Base-by-base conservation (phyloP, 2,113 vertebrate genomes). In the Apaloderma vittatum region DNA sequence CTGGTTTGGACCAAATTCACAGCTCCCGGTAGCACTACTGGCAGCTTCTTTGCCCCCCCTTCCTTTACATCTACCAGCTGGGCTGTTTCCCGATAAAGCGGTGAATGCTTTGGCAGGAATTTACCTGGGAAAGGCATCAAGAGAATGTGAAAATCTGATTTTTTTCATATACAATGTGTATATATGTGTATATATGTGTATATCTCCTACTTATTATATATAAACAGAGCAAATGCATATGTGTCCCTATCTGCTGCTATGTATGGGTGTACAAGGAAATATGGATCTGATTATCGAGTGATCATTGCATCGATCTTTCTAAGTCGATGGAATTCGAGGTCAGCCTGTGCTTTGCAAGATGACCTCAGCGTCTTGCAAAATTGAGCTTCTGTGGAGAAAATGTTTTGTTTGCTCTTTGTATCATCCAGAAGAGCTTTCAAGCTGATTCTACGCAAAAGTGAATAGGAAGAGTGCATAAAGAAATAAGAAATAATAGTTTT, bases 301-400 rank as follows among this genome's bases (percentile, higher is more conserved):
- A 55, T 80, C 27, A 19, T 73, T 90, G 57, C 86, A 70, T 48
- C 72, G 61, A 0, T 84, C 45, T 74, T 57, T 55, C 61, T 87
- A 57, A 91, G 32, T 87, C 73, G 55, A 59, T 91, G 76, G 89
- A 91, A 87, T 74, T 74, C 8, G 2, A 75, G 83, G 83, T 95
- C 94, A 91, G 37, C 48, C 52, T 81, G 57, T 63, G 76, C 88
- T 92, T 84, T 67, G 59, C 45, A 77, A 54, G 65, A 46, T 83
- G 78, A 86, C 88, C 82, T 94, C 75, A 86, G 55, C 37, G 29
- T 88, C 90, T 88, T 94, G 65, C 68, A 93, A 92, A 96, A 92
- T 61, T 71, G 68, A 86, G 61, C 49, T 90, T 93, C 77, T 54
- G 54, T 34, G 51, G 95, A 92, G 45, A 88, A 93, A 71, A 81